Conservation (phyloP, 2,888 invertebrate species). For the Eupithecia subfuscata region DNA sequence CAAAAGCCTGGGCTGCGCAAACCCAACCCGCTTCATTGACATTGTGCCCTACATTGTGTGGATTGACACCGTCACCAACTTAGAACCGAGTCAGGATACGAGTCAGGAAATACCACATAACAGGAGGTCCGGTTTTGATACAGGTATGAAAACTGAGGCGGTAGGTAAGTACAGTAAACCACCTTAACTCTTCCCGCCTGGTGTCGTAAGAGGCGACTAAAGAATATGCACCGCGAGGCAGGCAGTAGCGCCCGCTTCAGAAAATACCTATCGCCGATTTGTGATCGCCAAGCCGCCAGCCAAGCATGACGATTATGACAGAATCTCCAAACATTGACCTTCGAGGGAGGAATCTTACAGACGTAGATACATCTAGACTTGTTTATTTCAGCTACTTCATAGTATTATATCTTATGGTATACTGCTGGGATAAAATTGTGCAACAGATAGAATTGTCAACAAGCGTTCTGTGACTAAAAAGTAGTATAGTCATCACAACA, state of each 20-base stretch:
- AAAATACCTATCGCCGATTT: no score
- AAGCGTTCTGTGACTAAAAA: background rate
- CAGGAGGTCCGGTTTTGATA: conserved; percentile 5
- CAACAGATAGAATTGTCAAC: background rate
- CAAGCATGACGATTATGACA: background rate
- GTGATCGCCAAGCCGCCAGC: no score
- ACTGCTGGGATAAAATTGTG: background rate
- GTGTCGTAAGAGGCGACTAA: background rate
- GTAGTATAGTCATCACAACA: background rate
- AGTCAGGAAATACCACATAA: background rate
- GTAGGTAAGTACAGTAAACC: background rate
- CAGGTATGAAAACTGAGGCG: background rate
- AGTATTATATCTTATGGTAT: no score
- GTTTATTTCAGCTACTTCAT: no score
- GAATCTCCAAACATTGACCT: background rate
- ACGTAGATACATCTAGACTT: no score
- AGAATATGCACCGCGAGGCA: background rate
- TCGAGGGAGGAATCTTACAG: background rate
- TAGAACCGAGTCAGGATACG: background rate
- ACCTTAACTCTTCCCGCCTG: background rate
- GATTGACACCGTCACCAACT: conserved; percentile 4
- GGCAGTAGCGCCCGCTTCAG: background rate
- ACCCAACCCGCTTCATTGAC: conserved; percentile 9
- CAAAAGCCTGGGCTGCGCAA: conserved; percentile 9
- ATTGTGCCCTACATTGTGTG: conserved; percentile 6